Percentiles rank a stretch among this genome's conserved stretches.
Conservation (phyloP, 2,113 vertebrate species). For the Crotalus horridus region DNA sequence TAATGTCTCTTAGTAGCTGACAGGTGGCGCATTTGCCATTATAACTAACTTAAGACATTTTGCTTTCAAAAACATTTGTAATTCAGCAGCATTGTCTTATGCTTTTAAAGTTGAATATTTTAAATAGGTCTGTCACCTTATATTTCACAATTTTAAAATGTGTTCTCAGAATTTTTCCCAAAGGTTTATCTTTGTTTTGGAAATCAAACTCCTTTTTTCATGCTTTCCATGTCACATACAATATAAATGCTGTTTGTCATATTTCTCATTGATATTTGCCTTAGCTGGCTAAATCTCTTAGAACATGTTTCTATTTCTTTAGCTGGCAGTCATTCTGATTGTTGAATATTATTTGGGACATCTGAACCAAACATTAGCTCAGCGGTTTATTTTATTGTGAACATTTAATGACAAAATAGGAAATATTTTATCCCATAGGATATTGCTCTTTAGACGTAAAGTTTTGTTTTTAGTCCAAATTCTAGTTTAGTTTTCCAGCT, state of each 20-base stretch:
- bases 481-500: background rate
- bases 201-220: background rate
- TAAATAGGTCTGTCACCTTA: background rate
- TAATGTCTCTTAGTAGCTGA: slow-evolving; percentile 43
- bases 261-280: background rate
- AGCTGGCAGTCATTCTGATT: background rate
- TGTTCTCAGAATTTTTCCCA: too few species aligned
- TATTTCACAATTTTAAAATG: slow-evolving; percentile 4
- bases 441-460: background rate
- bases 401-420: slow-evolving; percentile 1
- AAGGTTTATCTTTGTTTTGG: background rate
- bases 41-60: slow-evolving; percentile 5
- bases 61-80: background rate
- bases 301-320: background rate
- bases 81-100: rapidly evolving
- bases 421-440: slow-evolving; percentile 11
- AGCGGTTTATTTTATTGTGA: background rate
- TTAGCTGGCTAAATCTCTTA: background rate
- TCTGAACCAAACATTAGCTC: background rate
- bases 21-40: slow-evolving; percentile 66
- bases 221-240: background rate
- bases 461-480: background rate
- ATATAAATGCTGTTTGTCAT: background rate
- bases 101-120: background rate
- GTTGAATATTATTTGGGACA: background rate